Percentiles rank a stretch among this genome's conserved stretches.
Evolutionary conservation across 2,113 vertebrate genomes (phyloP).

Genomic region (Prunella himalayana): DNA sequence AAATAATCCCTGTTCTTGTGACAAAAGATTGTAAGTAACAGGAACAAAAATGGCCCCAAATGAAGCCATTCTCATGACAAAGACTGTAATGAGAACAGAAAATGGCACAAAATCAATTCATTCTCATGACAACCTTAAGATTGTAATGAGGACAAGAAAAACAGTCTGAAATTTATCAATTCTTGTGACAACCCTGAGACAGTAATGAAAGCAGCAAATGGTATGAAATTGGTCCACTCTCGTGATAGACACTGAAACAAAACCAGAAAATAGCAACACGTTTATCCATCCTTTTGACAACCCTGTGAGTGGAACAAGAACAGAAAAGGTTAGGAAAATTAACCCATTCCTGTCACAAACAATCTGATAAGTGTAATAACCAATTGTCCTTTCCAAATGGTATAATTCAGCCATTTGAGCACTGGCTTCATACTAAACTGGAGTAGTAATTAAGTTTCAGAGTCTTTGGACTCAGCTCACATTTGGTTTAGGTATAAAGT

Average conservation of each 20-base stretch:
- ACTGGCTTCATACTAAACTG: neutral
- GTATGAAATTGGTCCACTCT: conserved; percentile 71
- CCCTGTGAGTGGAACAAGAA: conserved; percentile 48
- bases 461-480: neutral
- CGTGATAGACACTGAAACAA: conserved; percentile 65
- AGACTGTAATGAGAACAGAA: conserved; percentile 73
- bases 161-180: conserved; percentile 80
- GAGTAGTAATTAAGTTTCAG: conserved; percentile 53
- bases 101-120: conserved; percentile 75
- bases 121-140: conserved; percentile 77
- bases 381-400: conserved; percentile 38
- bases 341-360: conserved; percentile 69
- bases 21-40: conserved; percentile 53
- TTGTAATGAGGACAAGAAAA: conserved; percentile 81
- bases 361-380: conserved; percentile 44
- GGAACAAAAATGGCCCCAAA: conserved; percentile 66
- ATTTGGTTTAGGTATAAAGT: neutral
- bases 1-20: conserved; percentile 59
- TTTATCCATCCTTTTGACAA: conserved; percentile 64
- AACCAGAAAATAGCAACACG: conserved; percentile 63
- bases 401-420: neutral
- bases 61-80: conserved; percentile 75
- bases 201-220: conserved; percentile 72
- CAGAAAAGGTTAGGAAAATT: conserved; percentile 68
- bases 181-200: conserved; percentile 78